Conservation (phyloP, 2,113 vertebrate species). For the Hipposideros armiger region DNA sequence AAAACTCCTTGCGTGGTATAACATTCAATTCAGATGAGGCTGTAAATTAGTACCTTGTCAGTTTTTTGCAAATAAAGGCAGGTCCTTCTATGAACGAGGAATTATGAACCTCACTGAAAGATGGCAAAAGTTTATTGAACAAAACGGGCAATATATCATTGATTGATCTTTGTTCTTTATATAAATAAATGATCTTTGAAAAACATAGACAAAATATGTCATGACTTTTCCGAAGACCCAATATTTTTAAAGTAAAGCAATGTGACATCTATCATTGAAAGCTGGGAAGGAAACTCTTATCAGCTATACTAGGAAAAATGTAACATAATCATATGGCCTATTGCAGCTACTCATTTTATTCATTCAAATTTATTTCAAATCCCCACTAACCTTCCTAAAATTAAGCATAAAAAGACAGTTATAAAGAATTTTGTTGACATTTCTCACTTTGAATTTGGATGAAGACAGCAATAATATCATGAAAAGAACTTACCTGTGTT, state of each 20-base stretch:
- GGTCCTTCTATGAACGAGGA: too few relatives aligned
- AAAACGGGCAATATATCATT: too few relatives aligned
- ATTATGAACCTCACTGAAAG: too few relatives aligned
- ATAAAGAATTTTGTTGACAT: background rate
- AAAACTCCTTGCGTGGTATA: too few relatives aligned
- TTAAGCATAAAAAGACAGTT: background rate
- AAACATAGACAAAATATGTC: too few relatives aligned
- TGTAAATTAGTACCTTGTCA: too few relatives aligned
- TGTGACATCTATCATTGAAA: background rate
- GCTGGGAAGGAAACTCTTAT: background rate
- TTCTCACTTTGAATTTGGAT: background rate
- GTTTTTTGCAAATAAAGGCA: too few relatives aligned
- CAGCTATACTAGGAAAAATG: background rate
- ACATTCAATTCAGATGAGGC: too few relatives aligned
- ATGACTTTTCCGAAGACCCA: too few relatives aligned
- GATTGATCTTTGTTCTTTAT: too few relatives aligned
- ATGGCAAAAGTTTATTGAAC: too few relatives aligned
- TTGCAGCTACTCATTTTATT: background rate
- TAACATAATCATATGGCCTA: background rate
- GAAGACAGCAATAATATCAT: background rate
- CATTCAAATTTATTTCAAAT: constrained; percentile 47
- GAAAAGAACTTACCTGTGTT: background rate
- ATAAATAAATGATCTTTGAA: too few relatives aligned
- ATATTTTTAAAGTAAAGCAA: constrained; percentile 10
- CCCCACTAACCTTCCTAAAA: background rate